Base-by-base conservation (phyloP, 2,797 vertebrate species). In the Eidolon dupreanum region DNA sequence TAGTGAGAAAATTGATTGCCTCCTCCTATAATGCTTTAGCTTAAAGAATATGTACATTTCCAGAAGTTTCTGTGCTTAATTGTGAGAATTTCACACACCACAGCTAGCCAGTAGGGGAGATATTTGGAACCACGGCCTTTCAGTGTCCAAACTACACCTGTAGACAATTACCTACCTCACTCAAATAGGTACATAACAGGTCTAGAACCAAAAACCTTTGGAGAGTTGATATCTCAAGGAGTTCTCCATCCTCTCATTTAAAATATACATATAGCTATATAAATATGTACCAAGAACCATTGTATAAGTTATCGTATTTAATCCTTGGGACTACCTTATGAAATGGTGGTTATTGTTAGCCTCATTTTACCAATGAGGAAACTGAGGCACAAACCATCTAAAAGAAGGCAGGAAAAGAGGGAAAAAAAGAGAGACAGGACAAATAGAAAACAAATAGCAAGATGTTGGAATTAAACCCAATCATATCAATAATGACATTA, bases 41-140 rank as follows among this genome's bases (percentile, higher is more conserved):
- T 93, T 87, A 79, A 93, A 22, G 16, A 55, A 78, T 74, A 83
- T 8, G 26, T 17, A 41, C 57, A 88, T 90, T 19, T 88, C 63
- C 71, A 96, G 33, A 90, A 96, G 33, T 53, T 43, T 87, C 41
- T 74, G 38, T 88, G 63, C 59, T 59, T 77, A 81, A 75, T 3
- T 78, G 24, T 95, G 86, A 96, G 22, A 79, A 79, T 83, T 83
- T 81, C 59, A 85, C 51, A 88, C n/a, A 85, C 26, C 51, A 70
- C 59, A 79, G 28, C 49, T 49, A 88, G 61, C 36, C 24, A 38
- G 74, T 82, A 92, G 36, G 17, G 77, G 13, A 49, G 74, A 41
- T 55, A 51, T 61, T 94, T 94, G 51, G 63, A 90, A 89, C 16
- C 61, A 93, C 15, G n/a, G 31, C 8, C 49, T 87, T 68, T 88